Conservation (phyloP, 92 coral and sea anemone species). For the Phymanthus crucifer region DNA sequence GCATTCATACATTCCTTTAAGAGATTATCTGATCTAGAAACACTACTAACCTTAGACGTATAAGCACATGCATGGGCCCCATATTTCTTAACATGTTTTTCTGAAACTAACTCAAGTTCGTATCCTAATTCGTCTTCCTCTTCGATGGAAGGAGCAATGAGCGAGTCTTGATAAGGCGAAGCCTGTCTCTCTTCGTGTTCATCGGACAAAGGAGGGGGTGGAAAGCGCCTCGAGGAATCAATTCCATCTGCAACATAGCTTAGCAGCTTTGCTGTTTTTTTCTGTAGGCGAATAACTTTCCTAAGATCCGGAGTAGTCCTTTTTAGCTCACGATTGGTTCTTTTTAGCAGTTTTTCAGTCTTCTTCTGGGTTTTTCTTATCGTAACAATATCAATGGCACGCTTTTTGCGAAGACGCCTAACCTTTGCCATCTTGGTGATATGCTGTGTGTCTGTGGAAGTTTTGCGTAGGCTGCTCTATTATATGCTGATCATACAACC, state of each 20-base stretch:
- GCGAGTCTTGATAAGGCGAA: background rate
- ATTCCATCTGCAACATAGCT: too few species aligned
- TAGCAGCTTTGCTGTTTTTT: background rate
- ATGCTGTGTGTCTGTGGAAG: too few species aligned
- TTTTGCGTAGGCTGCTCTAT: background rate
- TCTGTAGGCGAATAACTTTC: background rate
- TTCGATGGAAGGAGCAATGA: too few species aligned
- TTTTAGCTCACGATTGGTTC: background rate
- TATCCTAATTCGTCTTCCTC: background rate
- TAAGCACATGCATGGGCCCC: background rate
- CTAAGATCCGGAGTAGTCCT: background rate
- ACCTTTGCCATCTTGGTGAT: too few species aligned
- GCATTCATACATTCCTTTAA: background rate
- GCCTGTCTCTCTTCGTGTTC: background rate
- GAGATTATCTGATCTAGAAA: background rate
- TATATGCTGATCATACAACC: background rate
- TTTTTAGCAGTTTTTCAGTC: background rate
- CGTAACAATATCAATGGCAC: background rate
- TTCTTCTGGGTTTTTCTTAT: background rate
- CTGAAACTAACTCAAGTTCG: background rate
- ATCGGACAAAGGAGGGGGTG: too few species aligned
- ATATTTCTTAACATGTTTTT: background rate
- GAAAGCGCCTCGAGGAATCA: too few species aligned
- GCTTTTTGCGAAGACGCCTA: background rate
- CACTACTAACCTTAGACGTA: background rate